These are phyloP conservation scores for Beroe forskalii DNA, from an alignment of 37 sponge, comb jelly and placozoan genomes.

Conservation along the genomic window DNA sequence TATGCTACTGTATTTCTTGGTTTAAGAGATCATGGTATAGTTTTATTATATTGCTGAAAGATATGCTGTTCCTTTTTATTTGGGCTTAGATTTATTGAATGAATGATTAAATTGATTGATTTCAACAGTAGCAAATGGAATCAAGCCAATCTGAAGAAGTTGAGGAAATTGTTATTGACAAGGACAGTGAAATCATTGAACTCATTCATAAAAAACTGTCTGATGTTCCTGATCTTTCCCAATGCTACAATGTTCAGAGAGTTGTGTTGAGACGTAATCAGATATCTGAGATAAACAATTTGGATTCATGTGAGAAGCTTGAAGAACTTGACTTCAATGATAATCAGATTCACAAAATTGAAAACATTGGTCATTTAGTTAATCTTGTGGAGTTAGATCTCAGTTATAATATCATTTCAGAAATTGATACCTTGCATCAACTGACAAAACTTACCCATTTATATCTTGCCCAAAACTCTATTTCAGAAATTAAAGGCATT, in stretches of 20 bases:
- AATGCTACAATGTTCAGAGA: neutral
- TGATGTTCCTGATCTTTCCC: slow-evolving; percentile 42
- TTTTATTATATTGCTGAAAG: no score
- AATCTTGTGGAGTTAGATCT: slow-evolving; percentile 45
- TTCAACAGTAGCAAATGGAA: no score
- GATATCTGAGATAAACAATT: neutral
- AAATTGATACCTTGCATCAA: neutral
- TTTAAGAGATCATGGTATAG: no score
- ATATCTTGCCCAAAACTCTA: slow-evolving; percentile 61
- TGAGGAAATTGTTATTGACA: slow-evolving; percentile 2
- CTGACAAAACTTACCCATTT: slow-evolving; percentile 24
- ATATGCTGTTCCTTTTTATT: no score
- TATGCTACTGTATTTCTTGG: no score
- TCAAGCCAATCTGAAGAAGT: slow-evolving; percentile 5
- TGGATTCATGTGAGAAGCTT: neutral
- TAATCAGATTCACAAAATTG: slow-evolving; percentile 41
- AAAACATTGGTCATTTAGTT: slow-evolving; percentile 51
- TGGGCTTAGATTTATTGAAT: no score
- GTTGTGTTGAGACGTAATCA: slow-evolving; percentile 24
- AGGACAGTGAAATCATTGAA: neutral
- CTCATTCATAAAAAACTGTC: slow-evolving; percentile 20
- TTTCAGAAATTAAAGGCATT: neutral
- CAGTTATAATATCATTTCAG: slow-evolving; percentile 45
- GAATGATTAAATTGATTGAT: no score
- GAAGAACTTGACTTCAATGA: slow-evolving; percentile 62